Evolutionary conservation across 2,888 invertebrate genomes (phyloP).

Genomic region (Pristionchus mayeri): DNA sequence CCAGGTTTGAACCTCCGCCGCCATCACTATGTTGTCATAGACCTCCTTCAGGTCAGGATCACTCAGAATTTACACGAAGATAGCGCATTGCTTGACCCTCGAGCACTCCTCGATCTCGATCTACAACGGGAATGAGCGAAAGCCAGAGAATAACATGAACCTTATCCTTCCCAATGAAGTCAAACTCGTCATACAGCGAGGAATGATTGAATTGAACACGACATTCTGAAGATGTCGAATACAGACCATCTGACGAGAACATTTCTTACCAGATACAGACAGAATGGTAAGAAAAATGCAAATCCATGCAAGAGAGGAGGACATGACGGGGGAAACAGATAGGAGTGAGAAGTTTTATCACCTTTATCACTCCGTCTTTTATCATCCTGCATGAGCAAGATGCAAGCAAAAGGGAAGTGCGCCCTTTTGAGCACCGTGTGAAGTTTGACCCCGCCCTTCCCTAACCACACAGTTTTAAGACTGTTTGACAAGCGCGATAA

Average conservation of each 20-base stretch:
- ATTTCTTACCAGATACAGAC: not conserved
- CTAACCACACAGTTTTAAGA: not conserved
- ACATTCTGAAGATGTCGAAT: not conserved
- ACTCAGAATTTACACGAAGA: not conserved
- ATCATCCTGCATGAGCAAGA: not conserved
- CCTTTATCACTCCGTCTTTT: conserved; percentile 16
- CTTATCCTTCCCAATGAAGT: not conserved
- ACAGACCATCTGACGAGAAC: too few species aligned
- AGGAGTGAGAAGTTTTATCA: not conserved
- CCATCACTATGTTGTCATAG: not conserved
- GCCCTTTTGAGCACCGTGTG: not conserved
- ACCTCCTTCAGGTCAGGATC: not conserved
- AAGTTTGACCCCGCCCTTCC: not conserved
- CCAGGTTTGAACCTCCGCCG: not conserved
- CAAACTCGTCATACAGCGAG: not conserved
- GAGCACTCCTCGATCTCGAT: not conserved
- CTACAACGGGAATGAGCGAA: not conserved
- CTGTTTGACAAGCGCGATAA: not conserved
- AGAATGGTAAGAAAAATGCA: not conserved
- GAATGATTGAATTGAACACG: conserved; percentile 16
- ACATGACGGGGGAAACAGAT: not conserved
- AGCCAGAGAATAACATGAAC: not conserved
- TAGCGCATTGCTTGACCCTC: not conserved
- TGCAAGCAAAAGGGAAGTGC: too few species aligned
- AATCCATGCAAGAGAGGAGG: not conserved